Evolutionary conservation across 2,888 invertebrate species (phyloP).

Genomic region (Scaptomyza flava): DNA sequence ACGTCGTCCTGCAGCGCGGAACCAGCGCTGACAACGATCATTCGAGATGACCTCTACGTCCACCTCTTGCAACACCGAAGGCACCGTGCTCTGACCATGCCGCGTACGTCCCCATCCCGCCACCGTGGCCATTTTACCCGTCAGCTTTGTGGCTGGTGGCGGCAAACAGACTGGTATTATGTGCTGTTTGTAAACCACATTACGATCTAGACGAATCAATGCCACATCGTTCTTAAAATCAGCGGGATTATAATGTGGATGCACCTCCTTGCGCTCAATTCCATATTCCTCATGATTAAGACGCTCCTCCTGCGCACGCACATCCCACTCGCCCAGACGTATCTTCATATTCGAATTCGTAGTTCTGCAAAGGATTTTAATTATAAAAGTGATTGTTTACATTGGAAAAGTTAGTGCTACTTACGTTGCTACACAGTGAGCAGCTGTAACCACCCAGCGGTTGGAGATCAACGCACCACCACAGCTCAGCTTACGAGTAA

Average conservation of each 20-base stretch:
- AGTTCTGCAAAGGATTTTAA: slow-evolving; percentile 87
- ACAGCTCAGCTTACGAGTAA: slow-evolving; percentile 95
- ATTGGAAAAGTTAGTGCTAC: slow-evolving; percentile 78
- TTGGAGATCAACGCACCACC: slow-evolving; percentile 95
- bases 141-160: slow-evolving; percentile 90
- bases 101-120: slow-evolving; percentile 96
- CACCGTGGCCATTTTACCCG: slow-evolving; percentile 95
- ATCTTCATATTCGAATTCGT: slow-evolving; percentile 95
- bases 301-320: slow-evolving; percentile 92
- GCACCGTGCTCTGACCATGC: slow-evolving; percentile 94
- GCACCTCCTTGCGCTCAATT: slow-evolving; percentile 95
- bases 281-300: slow-evolving; percentile 94
- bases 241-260: slow-evolving; percentile 94
- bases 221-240: slow-evolving; percentile 97
- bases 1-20: slow-evolving; percentile 93
- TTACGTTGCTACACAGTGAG: slow-evolving; percentile 96
- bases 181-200: slow-evolving; percentile 95
- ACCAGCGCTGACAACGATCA: slow-evolving; percentile 96
- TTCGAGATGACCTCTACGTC: slow-evolving; percentile 95
- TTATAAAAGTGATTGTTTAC: background rate
- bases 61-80: slow-evolving; percentile 93
- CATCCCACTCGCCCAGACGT: slow-evolving; percentile 96
- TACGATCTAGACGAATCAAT: slow-evolving; percentile 90
- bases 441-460: slow-evolving; percentile 96
- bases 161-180: slow-evolving; percentile 97